Base-by-base conservation (phyloP, 2,113 vertebrate species). In the Aegypius monachus region DNA sequence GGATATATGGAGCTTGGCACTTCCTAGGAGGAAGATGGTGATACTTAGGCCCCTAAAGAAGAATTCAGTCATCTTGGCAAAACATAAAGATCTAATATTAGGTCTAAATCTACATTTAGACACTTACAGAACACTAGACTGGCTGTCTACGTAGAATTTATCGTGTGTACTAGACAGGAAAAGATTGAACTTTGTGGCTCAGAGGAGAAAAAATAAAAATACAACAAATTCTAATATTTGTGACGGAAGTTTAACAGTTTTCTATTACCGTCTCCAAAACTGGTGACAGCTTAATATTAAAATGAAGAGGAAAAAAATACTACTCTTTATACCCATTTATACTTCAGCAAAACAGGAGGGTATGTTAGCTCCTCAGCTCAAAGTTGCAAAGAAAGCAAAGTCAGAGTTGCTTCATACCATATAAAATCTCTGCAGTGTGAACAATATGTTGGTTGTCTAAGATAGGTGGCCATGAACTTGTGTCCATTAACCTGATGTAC, bases 401-500 rank as follows among this genome's bases (percentile, higher is more conserved):
- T 17, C 40, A 34, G 11, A 43, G 63, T 13, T 13, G 2, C 13
- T 50, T 50, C 97, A 93, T 98, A 99, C 99, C 99, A 99, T 98
- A 99, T 99, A 93, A 99, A 99, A 93, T 99, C 99, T 97, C 99
- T 98, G 98, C 99, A 99, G 96, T 99, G 99, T 1, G 99, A 99
- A 97, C 99, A 99, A 48, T 99, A 99, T 4, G 99, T 99, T 62
- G 99, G 99, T 36, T 99, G 99, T 96, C 99, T 98, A 98, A 99
- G 98, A 85, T 99, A 99, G 88, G 99, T 99, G 97, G 99, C 99
- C 99, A 99, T 99, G 89, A 99, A 99, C 98, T 99, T 99, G 98
- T 99, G 99, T 43, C 99, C 99, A 9, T 99, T 99, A 93, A 99
- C 99, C 96, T 99, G 99, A 86, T 99, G 99, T 74, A 99, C 99